These are phyloP conservation scores for Narcine bancroftii DNA, from an alignment of 2,113 vertebrate genomes.

Conservation along the genomic window DNA sequence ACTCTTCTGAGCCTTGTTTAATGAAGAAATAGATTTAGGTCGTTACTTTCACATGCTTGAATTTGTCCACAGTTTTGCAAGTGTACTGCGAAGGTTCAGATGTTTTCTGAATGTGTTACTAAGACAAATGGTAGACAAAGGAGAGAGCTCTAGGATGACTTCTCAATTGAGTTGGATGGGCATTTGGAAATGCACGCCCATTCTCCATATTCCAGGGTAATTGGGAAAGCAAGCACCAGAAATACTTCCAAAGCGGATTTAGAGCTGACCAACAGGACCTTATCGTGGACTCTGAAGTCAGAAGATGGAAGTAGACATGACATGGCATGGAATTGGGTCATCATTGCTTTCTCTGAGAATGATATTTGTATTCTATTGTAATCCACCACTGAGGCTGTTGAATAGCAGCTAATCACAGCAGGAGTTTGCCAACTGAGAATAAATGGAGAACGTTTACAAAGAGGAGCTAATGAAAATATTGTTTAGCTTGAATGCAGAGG, in stretches of 20 bases:
- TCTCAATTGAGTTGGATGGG: background rate
- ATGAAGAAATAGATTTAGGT: too few species aligned
- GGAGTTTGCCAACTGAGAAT: background rate
- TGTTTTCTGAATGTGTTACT: background rate
- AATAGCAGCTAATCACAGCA: background rate
- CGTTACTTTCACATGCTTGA: too few species aligned
- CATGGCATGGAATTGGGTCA: too few species aligned
- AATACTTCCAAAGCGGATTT: background rate
- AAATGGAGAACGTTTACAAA: constrained; percentile 32
- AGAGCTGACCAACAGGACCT: background rate
- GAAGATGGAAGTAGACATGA: too few species aligned
- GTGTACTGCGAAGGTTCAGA: background rate
- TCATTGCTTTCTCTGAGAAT: background rate
- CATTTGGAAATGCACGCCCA: background rate
- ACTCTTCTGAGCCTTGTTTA: too few species aligned
- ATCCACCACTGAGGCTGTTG: background rate
- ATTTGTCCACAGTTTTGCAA: background rate
- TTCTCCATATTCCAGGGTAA: background rate
- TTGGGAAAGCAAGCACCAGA: background rate
- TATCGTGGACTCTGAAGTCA: background rate
- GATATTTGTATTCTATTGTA: background rate
- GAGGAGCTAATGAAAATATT: constrained; percentile 36
- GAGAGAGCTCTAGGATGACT: background rate
- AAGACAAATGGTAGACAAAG: background rate
- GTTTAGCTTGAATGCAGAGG: constrained; percentile 8